phyloP scores from a whole-genome alignment of 2,797 vertebrate species.

The Phoxinus dragarum region DNA sequence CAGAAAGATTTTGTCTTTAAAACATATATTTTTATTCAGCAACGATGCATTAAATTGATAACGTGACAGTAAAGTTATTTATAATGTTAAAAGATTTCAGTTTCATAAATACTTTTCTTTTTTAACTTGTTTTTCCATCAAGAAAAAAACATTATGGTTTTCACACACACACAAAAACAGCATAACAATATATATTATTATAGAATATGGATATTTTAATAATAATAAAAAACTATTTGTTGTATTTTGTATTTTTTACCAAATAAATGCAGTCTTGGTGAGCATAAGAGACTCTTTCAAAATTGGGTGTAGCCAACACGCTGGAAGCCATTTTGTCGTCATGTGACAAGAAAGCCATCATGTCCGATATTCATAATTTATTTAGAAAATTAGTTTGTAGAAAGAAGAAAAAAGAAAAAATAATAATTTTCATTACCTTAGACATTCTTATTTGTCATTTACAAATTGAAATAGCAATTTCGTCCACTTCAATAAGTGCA shows the following conservation, averaged over 20 bases:
- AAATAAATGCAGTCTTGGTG: neutral
- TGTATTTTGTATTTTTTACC: too few relatives aligned
- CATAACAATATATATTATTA: neutral
- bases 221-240: too few relatives aligned
- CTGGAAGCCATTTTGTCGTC: neutral
- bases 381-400: too few relatives aligned
- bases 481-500: conserved; percentile 37
- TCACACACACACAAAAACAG: neutral
- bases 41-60: neutral
- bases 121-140: neutral
- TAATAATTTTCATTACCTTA: neutral
- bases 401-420: neutral
- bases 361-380: neutral
- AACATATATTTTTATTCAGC: neutral
- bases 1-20: neutral
- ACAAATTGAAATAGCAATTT: conserved; percentile 53
- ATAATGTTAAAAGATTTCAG: neutral
- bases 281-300: neutral
- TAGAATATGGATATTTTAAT: neutral
- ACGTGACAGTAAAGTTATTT: neutral
- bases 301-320: neutral
- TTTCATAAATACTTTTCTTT: neutral
- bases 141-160: neutral
- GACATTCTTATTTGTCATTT: neutral
- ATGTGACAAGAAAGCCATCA: neutral